Conservation (phyloP, 2,888 invertebrate species). For the Mactromeris polynyma region DNA sequence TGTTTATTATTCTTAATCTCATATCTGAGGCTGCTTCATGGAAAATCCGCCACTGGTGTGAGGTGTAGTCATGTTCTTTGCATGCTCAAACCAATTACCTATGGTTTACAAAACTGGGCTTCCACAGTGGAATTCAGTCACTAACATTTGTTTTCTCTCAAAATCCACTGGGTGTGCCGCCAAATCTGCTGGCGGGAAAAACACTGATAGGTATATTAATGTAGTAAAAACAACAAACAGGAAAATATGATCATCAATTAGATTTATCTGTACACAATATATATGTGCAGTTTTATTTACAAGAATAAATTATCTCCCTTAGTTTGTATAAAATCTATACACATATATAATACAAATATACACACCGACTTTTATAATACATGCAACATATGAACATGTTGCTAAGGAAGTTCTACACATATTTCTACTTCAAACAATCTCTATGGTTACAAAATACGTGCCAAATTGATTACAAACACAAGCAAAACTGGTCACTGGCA, state of each 20-base stretch:
- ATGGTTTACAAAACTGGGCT: no score
- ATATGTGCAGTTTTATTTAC: slow-evolving; percentile 48
- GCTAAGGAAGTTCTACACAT: not conserved
- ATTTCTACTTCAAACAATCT: not conserved
- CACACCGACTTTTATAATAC: not conserved
- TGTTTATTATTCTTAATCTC: no score
- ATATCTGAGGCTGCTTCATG: no score
- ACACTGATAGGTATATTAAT: no score
- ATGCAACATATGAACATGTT: not conserved
- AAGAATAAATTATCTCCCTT: slow-evolving; percentile 61
- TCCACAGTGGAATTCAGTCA: no score
- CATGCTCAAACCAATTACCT: no score
- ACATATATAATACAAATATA: slow-evolving; percentile 22
- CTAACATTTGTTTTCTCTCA: no score
- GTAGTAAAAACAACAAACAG: no score
- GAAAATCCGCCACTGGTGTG: no score
- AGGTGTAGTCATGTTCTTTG: no score
- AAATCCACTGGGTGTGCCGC: no score
- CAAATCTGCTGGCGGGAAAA: no score
- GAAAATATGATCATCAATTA: not conserved
- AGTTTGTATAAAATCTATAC: slow-evolving; percentile 47
- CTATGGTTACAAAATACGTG: not conserved
- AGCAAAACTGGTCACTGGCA: slow-evolving; percentile 7
- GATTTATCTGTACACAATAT: not conserved
- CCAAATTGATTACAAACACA: not conserved